Conservation (phyloP, 2,113 vertebrate species). For the Perca fluviatilis region DNA sequence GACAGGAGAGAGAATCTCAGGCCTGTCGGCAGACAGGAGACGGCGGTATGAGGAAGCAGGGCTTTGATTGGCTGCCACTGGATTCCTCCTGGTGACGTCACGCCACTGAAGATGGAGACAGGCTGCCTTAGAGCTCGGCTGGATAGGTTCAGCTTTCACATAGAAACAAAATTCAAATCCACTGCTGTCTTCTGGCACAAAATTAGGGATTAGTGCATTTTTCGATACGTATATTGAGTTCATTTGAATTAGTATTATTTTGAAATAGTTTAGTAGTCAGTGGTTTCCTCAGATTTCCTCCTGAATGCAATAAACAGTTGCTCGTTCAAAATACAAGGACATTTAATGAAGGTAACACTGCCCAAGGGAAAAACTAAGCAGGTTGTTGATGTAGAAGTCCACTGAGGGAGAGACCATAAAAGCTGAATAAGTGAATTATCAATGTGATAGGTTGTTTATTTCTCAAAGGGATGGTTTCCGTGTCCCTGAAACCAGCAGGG, state of each 20-base stretch:
- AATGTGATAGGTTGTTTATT: neutral
- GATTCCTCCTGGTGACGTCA: slow-evolving; percentile 60
- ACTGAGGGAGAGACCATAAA: neutral
- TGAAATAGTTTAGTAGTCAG: neutral
- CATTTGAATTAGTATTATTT: neutral
- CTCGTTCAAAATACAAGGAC: neutral
- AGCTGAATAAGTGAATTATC: neutral
- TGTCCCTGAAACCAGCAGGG: neutral
- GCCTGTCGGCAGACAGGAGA: slow-evolving; percentile 25
- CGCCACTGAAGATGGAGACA: slow-evolving; percentile 55
- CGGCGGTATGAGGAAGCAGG: slow-evolving; percentile 18
- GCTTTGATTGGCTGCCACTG: slow-evolving; percentile 61
- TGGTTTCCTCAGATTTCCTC: too few relatives aligned
- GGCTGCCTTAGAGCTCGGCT: slow-evolving; percentile 15
- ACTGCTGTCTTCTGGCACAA: too few relatives aligned
- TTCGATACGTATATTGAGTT: neutral
- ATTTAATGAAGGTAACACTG: too few relatives aligned
- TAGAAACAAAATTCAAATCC: neutral
- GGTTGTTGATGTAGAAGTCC: too few relatives aligned
- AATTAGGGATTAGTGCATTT: neutral
- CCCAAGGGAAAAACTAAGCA: too few relatives aligned
- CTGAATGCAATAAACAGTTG: too few relatives aligned
- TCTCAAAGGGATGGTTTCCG: neutral
- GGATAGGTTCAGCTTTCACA: slow-evolving; percentile 8
- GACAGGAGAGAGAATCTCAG: slow-evolving; percentile 31